Evolutionary conservation across 2,888 invertebrate genomes (phyloP).

Genomic region (Tridacna gigas): DNA sequence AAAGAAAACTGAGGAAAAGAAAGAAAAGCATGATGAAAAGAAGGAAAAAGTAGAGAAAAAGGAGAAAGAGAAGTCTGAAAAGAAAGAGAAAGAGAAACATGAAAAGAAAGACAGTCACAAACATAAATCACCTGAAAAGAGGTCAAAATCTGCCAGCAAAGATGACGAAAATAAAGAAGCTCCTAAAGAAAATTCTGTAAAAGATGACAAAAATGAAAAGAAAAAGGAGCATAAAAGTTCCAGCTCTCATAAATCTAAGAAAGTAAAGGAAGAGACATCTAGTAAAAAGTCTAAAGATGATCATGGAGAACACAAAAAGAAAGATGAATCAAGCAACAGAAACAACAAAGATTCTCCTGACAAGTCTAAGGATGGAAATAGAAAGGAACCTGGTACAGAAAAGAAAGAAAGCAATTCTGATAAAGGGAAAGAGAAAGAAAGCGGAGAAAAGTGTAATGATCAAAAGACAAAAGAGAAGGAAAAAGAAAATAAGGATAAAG

Average conservation of each 20-base stretch:
- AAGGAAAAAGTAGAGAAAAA: slow-evolving; percentile 54
- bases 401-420: slow-evolving; percentile 54
- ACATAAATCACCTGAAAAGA: slow-evolving; percentile 30
- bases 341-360: slow-evolving; percentile 66
- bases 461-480: slow-evolving; percentile 60
- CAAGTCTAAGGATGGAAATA: slow-evolving; percentile 56
- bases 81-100: slow-evolving; percentile 53
- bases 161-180: slow-evolving; percentile 34
- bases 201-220: slow-evolving; percentile 45
- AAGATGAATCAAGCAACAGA: slow-evolving; percentile 63
- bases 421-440: slow-evolving; percentile 36
- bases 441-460: slow-evolving; percentile 62
- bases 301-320: slow-evolving; percentile 62
- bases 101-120: slow-evolving; percentile 56
- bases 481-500: slow-evolving; percentile 64
- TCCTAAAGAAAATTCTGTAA: slow-evolving; percentile 25
- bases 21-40: slow-evolving; percentile 42
- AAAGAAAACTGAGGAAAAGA: slow-evolving; percentile 37
- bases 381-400: slow-evolving; percentile 62
- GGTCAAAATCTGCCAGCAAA: slow-evolving; percentile 38
- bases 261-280: slow-evolving; percentile 68
- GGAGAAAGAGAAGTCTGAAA: slow-evolving; percentile 59
- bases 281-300: slow-evolving; percentile 69
- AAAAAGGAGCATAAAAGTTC: slow-evolving; percentile 64
- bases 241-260: slow-evolving; percentile 55